phyloP scores from a whole-genome alignment of 2,888 invertebrate species.

The Pyrrhia umbra region DNA sequence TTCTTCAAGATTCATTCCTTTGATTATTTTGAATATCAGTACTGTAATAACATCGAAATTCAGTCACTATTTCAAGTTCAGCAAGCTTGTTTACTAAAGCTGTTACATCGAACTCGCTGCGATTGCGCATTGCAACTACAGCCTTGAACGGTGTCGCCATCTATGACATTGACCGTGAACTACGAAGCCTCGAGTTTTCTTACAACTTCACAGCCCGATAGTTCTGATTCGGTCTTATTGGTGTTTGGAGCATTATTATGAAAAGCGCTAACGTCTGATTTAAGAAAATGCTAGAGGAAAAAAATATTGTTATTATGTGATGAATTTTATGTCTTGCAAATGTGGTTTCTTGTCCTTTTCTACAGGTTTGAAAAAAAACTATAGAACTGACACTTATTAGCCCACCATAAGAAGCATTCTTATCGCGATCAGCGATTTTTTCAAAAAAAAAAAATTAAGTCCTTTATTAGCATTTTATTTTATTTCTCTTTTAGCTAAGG shows the following conservation, averaged over 20 bases:
- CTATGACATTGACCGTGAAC: constrained; percentile 47
- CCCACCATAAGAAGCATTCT: too few relatives aligned
- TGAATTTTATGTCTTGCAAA: too few relatives aligned
- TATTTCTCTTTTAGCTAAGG: too few relatives aligned
- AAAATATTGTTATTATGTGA: too few relatives aligned
- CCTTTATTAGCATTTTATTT: too few relatives aligned
- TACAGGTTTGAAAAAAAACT: too few relatives aligned
- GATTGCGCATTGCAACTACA: constrained; percentile 4
- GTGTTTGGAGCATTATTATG: not conserved
- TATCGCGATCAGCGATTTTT: too few relatives aligned
- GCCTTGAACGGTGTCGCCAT: constrained; percentile 46
- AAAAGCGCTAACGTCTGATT: not conserved
- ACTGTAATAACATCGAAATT: not conserved
- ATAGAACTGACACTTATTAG: too few relatives aligned
- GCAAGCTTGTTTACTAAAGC: not conserved
- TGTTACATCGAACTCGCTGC: not conserved
- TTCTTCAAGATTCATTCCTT: too few relatives aligned
- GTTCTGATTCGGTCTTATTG: not conserved
- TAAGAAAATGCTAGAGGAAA: not conserved
- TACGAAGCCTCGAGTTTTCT: constrained; percentile 27
- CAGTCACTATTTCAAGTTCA: not conserved
- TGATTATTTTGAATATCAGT: not conserved
- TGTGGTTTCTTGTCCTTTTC: too few relatives aligned
- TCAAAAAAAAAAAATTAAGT: too few relatives aligned
- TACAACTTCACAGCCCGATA: constrained; percentile 25